phyloP scores from a whole-genome alignment of 1,140 invertebrate species.

The Panagrolaimus sp. region DNA sequence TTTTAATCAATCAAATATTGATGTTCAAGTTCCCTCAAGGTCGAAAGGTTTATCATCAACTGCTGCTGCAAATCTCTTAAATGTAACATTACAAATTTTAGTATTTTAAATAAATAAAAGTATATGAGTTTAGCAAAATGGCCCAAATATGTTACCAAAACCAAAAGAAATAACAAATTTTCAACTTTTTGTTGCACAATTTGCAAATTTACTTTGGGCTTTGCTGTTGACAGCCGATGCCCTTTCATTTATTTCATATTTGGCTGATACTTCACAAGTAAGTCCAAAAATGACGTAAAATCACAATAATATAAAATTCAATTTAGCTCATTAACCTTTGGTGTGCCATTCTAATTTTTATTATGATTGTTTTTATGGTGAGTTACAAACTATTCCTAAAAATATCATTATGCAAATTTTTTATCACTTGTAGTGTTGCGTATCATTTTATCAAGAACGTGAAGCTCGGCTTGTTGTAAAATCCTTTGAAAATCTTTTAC shows the following conservation, averaged over 20 bases:
- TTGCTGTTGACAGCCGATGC: slow-evolving; percentile 24
- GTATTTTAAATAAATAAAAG: no score
- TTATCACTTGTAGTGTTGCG: slow-evolving; percentile 41
- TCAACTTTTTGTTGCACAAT: slow-evolving; percentile 27
- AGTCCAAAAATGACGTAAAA: slow-evolving; percentile 15
- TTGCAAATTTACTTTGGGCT: slow-evolving; percentile 34
- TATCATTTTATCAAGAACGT: slow-evolving; percentile 41
- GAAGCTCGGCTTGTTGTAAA: slow-evolving; percentile 36
- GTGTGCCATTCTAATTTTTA: no score
- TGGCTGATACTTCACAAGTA: slow-evolving; percentile 21
- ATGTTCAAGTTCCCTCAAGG: no score
- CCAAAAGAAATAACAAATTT: slow-evolving; percentile 34
- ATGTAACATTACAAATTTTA: no score
- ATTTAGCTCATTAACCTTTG: no score
- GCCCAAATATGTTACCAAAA: slow-evolving; percentile 29
- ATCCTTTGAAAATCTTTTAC: slow-evolving; percentile 42
- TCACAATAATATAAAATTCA: no score
- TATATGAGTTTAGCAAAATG: not conserved
- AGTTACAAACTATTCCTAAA: slow-evolving; percentile 25
- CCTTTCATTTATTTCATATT: slow-evolving; percentile 24
- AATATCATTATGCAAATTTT: slow-evolving; percentile 40
- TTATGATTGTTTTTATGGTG: slow-evolving; percentile 17
- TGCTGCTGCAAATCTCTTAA: no score
- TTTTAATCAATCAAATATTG: no score
- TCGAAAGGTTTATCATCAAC: no score